Conservation (phyloP, 2,113 vertebrate genomes). For the Anolis sagrei region DNA sequence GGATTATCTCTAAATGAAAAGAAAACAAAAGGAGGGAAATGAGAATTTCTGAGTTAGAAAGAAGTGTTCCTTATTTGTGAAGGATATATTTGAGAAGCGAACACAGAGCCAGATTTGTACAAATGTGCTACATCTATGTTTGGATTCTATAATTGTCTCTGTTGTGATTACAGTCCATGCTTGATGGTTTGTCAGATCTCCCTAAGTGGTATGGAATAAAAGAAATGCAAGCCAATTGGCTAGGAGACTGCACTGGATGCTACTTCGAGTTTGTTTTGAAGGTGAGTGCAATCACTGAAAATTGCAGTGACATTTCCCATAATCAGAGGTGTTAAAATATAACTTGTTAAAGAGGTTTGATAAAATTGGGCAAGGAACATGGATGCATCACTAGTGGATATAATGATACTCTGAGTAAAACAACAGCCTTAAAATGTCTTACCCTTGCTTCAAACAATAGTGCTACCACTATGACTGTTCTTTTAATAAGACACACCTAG, state of each 20-base stretch:
- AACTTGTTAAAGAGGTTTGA: not conserved
- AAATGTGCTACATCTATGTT: not conserved
- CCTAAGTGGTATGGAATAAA: conserved; percentile 97
- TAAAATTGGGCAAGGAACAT: not conserved
- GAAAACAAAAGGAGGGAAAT: not conserved
- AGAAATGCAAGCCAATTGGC: conserved; percentile 98
- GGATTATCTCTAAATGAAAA: not conserved
- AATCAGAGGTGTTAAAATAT: conserved; percentile 14
- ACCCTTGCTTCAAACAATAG: not conserved
- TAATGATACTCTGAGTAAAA: not conserved
- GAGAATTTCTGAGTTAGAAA: not conserved
- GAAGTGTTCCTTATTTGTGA: not conserved
- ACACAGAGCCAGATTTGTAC: not conserved
- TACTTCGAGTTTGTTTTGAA: conserved; percentile 91
- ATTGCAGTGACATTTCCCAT: not conserved
- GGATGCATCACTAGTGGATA: not conserved
- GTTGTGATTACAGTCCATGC: conserved; percentile 81
- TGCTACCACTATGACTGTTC: not conserved
- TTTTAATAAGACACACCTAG: not conserved
- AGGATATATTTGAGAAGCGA: not conserved
- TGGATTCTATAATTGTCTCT: not conserved
- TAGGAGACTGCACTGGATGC: conserved; percentile 92
- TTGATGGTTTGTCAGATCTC: conserved; percentile 87
- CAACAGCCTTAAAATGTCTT: not conserved
- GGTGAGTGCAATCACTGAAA: conserved; percentile 73